phyloP scores from a whole-genome alignment of 1,140 invertebrate genomes.

The Brachionus sp. region DNA sequence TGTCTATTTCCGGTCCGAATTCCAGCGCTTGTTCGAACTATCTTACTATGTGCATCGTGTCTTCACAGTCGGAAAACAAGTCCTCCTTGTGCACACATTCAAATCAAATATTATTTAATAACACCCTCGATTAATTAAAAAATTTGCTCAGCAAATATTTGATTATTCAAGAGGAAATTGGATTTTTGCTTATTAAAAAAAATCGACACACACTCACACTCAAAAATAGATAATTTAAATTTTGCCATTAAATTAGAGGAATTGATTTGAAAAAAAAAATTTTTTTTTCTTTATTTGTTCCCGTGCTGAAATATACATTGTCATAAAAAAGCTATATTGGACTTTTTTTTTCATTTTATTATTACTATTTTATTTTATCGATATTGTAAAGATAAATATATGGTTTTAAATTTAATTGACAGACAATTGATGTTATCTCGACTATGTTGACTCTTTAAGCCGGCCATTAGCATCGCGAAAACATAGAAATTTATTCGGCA shows the following conservation, averaged over 20 bases:
- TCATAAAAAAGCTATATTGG: neutral
- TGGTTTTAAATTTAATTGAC: neutral
- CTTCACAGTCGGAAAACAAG: neutral
- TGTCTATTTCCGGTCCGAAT: neutral
- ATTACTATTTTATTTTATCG: neutral
- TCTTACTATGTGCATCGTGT: neutral
- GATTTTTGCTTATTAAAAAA: neutral
- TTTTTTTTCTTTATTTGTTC: constrained; percentile 11
- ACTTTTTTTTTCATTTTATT: neutral
- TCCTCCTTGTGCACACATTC: neutral
- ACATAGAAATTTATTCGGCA: constrained; percentile 2
- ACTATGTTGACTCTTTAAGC: neutral
- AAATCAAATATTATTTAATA: constrained; percentile 22
- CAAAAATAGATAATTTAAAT: constrained; percentile 6
- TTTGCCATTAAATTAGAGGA: neutral
- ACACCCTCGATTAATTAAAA: neutral
- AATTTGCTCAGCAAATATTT: neutral
- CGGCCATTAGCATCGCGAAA: neutral
- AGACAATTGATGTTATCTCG: neutral
- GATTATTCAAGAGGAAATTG: neutral
- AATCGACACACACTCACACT: neutral
- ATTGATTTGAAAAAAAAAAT: constrained; percentile 9
- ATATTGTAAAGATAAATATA: constrained; percentile 1
- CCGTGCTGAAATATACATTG: neutral
- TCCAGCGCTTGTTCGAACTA: neutral